phyloP scores from a whole-genome alignment of 2,888 invertebrate species.

The Yponomeuta plumbellus region DNA sequence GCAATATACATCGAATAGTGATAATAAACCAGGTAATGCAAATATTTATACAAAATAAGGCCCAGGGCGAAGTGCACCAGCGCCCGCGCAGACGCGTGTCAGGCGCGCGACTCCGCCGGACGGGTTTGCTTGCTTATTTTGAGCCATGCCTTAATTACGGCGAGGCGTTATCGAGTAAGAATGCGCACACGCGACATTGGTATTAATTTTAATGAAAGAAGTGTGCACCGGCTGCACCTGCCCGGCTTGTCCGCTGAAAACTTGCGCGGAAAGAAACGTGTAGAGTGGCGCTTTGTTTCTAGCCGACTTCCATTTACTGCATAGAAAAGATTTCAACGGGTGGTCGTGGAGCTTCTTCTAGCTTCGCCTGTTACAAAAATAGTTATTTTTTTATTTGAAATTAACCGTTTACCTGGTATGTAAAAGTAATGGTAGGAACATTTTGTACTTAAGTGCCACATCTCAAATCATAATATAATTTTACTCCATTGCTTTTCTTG shows the following conservation, averaged over 20 bases:
- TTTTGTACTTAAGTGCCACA: too few relatives aligned
- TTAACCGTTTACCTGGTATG: too few relatives aligned
- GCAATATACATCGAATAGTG: too few relatives aligned
- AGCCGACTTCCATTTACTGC: not conserved
- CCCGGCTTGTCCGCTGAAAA: conserved; percentile 63
- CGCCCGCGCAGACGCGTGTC: conserved; percentile 58
- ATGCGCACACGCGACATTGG: conserved; percentile 76
- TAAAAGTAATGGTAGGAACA: too few relatives aligned
- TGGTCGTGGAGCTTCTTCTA: not conserved
- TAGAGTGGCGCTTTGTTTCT: conserved; percentile 25
- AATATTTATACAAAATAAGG: not conserved
- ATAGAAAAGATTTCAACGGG: not conserved
- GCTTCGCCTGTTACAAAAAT: too few relatives aligned
- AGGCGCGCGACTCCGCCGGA: conserved; percentile 44
- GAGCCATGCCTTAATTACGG: conserved; percentile 71
- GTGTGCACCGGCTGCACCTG: conserved; percentile 71
- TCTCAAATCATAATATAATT: too few relatives aligned
- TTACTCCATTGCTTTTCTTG: not conserved
- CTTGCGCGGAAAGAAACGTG: conserved; percentile 33
- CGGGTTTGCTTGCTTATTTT: conserved; percentile 44
- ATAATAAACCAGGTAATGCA: too few relatives aligned
- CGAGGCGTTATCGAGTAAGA: conserved; percentile 75
- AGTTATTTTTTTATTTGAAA: too few relatives aligned
- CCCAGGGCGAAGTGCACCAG: not conserved
- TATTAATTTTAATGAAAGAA: conserved; percentile 77